Evolutionary conservation across 2,797 vertebrate genomes (phyloP).

Genomic region (Lindbergichthys nudifrons): DNA sequence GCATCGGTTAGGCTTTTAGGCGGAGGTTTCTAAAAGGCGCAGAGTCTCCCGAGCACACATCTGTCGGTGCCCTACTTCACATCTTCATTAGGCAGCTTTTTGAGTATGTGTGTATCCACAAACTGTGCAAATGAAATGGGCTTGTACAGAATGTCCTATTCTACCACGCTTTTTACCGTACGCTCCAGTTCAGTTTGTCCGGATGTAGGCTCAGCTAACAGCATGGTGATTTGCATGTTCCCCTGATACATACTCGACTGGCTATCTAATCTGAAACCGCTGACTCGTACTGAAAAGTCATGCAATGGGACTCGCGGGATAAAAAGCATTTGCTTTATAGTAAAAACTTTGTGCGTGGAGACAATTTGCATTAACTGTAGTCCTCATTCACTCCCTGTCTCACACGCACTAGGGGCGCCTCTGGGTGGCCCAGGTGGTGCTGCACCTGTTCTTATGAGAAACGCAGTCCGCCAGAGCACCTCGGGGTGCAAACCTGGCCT

Average conservation of each 20-base stretch:
- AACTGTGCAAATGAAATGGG: constrained; percentile 72
- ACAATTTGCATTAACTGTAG: constrained; percentile 70
- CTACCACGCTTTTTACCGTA: constrained; percentile 72
- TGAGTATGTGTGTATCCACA: constrained; percentile 56
- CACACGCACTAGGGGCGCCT: constrained; percentile 70
- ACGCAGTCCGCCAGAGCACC: constrained; percentile 63
- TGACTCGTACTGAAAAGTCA: constrained; percentile 77
- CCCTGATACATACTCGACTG: constrained; percentile 75
- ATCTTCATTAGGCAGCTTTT: constrained; percentile 74
- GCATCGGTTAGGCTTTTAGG: constrained; percentile 54
- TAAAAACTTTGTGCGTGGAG: constrained; percentile 37
- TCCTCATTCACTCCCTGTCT: constrained; percentile 52
- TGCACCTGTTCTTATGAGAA: constrained; percentile 80
- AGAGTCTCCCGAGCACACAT: constrained; percentile 55
- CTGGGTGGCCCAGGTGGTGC: constrained; percentile 83
- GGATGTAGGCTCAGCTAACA: constrained; percentile 78
- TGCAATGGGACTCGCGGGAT: constrained; percentile 68
- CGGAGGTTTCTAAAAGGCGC: constrained; percentile 57
- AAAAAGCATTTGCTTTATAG: constrained; percentile 63
- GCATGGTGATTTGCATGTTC: constrained; percentile 82
- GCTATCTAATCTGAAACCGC: constrained; percentile 79
- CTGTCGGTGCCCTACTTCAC: constrained; percentile 71
- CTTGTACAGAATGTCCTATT: constrained; percentile 81
- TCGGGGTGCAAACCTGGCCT: constrained; percentile 68
- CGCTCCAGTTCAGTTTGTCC: constrained; percentile 80